These are phyloP conservation scores for Plecotus auritus DNA, from an alignment of 2,113 vertebrate genomes.

Conservation along the genomic window DNA sequence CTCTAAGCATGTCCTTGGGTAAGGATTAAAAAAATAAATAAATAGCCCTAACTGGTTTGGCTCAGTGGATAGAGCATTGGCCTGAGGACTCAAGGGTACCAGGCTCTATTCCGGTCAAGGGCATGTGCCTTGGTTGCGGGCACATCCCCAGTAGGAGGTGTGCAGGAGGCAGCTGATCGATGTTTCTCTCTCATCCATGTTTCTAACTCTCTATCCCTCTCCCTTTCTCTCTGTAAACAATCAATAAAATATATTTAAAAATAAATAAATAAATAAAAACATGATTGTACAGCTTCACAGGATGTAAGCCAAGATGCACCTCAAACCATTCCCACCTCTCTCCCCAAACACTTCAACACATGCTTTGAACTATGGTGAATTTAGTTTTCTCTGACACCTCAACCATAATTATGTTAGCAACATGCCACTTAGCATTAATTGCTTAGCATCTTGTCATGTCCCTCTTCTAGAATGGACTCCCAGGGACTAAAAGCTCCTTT, in stretches of 20 bases:
- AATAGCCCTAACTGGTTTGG: no score
- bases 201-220: no score
- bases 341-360: background rate
- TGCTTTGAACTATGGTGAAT: background rate
- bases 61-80: no score
- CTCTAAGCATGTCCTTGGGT: no score
- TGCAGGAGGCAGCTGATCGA: no score
- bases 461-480: background rate
- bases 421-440: background rate
- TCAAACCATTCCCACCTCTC: background rate
- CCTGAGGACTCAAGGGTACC: no score
- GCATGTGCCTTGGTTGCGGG: no score
- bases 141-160: no score
- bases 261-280: background rate
- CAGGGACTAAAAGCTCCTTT: background rate
- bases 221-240: no score
- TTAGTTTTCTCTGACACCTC: slow-evolving; percentile 22
- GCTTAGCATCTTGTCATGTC: background rate
- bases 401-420: background rate
- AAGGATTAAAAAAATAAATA: no score
- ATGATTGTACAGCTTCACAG: background rate
- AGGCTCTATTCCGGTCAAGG: no score
- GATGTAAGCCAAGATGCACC: background rate
- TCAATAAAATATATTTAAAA: background rate
- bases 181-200: no score